These are phyloP conservation scores for Austrofundulus limnaeus DNA, from an alignment of 2,113 vertebrate species.

Conservation along the genomic window DNA sequence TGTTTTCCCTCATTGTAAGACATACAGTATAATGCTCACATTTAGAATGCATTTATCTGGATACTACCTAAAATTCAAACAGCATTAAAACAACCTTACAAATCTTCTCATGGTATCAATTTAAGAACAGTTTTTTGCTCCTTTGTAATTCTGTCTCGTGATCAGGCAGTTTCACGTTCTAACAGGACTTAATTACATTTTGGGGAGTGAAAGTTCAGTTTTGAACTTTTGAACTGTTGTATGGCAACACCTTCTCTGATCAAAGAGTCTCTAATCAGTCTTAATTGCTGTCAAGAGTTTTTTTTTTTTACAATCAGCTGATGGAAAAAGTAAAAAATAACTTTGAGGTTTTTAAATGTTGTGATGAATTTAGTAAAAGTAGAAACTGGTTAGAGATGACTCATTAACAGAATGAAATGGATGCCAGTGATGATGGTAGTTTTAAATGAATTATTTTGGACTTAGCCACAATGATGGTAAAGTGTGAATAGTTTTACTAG, in stretches of 20 bases:
- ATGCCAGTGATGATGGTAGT: too few species aligned
- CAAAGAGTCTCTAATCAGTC: constrained; percentile 25
- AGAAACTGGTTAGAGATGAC: not conserved
- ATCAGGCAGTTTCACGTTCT: not conserved
- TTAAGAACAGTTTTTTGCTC: not conserved
- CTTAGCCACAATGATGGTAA: too few species aligned
- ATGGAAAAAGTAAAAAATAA: not conserved
- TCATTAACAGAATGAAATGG: not conserved
- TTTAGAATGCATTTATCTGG: not conserved
- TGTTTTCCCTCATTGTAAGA: too few species aligned
- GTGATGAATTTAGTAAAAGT: constrained; percentile 5
- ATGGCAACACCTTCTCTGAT: constrained; percentile 30
- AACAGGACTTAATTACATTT: not conserved
- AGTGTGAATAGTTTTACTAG: too few species aligned
- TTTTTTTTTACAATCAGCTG: not conserved
- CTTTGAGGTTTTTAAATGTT: not conserved
- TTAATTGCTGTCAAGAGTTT: constrained; percentile 26
- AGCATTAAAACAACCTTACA: not conserved
- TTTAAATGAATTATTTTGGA: too few species aligned
- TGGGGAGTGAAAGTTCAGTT: not conserved
- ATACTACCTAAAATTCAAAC: not conserved
- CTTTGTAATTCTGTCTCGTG: not conserved
- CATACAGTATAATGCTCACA: too few species aligned
- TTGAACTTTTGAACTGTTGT: constrained; percentile 1
- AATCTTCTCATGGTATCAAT: not conserved